Base-by-base conservation (phyloP, 30 jellyfish, hydroid and myxozoan species). In the Catostylus mosaicus region DNA sequence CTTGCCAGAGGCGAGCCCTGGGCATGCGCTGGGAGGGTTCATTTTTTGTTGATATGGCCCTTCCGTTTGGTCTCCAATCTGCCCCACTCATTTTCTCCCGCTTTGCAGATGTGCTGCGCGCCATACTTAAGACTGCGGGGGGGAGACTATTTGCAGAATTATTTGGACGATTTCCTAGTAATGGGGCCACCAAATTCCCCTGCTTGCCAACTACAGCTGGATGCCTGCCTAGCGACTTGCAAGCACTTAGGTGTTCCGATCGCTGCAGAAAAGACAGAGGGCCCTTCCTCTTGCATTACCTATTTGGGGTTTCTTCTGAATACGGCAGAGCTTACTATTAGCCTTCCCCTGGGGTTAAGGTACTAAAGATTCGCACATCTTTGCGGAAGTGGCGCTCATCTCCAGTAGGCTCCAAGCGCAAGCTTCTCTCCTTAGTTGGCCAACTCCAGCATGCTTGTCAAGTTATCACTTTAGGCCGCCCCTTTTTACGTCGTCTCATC, bases 21-120 rank as follows among this genome's bases (percentile, higher is more conserved):
- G 92, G 86, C 37, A 30, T 51, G 43, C 40, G 30, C 14, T 77
- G 52, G 52, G 14, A 27, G 52, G 88, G 67, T 20, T 27, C 10
- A 1, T 77, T 12, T 57, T 60, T 30, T 60, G 67, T 77, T 36
- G 88, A 77, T 37, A 0, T 75, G 26, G 48, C 65, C n/a, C n/a
- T 75, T 1, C 87, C 87, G 1, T 75, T 75, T 75, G 87, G 87
- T 11, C 27, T 51, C 4, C 87, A 79, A 0, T 75, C 87, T 5
- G 31, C 87, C 0, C 46, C 60, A 12, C 33, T 29, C 33, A 38
- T 36, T 3, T 78, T 78, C 33, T 24, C 79, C 51, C 22, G 64
- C 14, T 62, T 78, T 35, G 75, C 89, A 0, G 75, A 78, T 40
- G 48, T 64, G 4, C 30, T 78, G 2, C 67, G 3, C 16, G 34